Evolutionary conservation across 2,888 invertebrate species (phyloP).

Genomic region (Lysandra bellargus): DNA sequence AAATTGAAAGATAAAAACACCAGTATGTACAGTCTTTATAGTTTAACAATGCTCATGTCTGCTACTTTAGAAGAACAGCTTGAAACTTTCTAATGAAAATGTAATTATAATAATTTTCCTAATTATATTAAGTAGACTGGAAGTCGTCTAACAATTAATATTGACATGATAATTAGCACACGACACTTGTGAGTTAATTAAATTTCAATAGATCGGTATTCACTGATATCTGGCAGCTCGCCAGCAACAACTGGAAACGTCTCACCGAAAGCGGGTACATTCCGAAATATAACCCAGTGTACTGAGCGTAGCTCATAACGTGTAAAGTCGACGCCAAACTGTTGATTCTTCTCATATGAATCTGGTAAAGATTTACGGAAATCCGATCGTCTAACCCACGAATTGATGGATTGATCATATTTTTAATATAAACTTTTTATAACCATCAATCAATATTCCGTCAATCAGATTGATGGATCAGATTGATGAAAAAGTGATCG

Average conservation of each 20-base stretch:
- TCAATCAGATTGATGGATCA: too few relatives aligned
- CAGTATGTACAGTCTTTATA: background rate
- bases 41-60: too few relatives aligned
- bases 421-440: too few relatives aligned
- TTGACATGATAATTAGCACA: background rate
- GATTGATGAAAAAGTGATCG: too few relatives aligned
- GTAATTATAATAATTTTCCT: too few relatives aligned
- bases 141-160: background rate
- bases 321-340: background rate
- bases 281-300: background rate
- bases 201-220: conserved; percentile 7
- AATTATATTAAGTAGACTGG: background rate
- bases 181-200: background rate
- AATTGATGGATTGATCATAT: too few relatives aligned
- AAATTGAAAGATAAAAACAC: too few relatives aligned
- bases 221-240: background rate
- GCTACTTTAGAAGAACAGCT: too few relatives aligned
- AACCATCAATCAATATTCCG: too few relatives aligned
- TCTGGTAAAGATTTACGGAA: too few relatives aligned
- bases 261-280: background rate
- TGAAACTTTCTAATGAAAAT: background rate
- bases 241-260: background rate
- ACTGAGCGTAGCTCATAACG: background rate
- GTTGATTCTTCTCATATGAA: too few relatives aligned
- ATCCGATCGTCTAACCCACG: too few relatives aligned